Percentiles rank a stretch among this genome's conserved stretches.
phyloP scores from a whole-genome alignment of 2,797 vertebrate genomes.

The Esox lucius region DNA sequence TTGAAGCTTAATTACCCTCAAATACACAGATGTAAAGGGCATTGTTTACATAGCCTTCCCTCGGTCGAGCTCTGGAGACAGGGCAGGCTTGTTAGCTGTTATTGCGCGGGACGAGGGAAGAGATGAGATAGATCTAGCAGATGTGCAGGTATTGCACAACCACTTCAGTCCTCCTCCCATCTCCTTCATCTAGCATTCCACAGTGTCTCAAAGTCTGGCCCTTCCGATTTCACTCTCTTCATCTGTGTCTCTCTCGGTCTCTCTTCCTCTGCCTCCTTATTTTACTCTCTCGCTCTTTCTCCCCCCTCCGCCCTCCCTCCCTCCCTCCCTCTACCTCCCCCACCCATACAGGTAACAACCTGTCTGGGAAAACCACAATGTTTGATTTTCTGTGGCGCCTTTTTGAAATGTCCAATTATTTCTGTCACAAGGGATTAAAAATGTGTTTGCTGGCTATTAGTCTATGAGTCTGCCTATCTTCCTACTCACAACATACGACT shows the following conservation, averaged over 20 bases:
- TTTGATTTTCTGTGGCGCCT: constrained; percentile 51
- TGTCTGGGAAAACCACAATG: constrained; percentile 64
- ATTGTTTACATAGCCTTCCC: constrained; percentile 59
- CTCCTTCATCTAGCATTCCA: constrained; percentile 60
- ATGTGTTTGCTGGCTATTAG: constrained; percentile 35
- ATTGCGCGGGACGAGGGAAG: constrained; percentile 46
- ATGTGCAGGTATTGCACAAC: constrained; percentile 79
- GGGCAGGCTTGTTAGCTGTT: constrained; percentile 59
- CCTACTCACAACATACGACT: too few species aligned
- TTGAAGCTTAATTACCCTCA: constrained; percentile 35
- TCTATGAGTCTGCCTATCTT: constrained; percentile 61
- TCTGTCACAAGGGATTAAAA: constrained; percentile 59
- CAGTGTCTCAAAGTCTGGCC: constrained; percentile 31
- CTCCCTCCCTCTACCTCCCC: constrained; percentile 34
- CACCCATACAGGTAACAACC: constrained; percentile 68
- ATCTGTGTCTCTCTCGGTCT: background rate
- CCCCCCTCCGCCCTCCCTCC: constrained; percentile 12
- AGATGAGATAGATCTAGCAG: constrained; percentile 73
- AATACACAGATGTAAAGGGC: constrained; percentile 39
- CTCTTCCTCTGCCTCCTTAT: background rate
- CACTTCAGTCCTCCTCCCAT: constrained; percentile 7
- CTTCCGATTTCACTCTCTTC: constrained; percentile 36
- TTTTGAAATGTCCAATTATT: constrained; percentile 54
- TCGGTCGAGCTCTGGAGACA: constrained; percentile 52
- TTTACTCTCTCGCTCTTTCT: constrained; percentile 17